These are phyloP conservation scores for Artemisiospiza belli DNA, from an alignment of 2,113 vertebrate genomes.

Conservation along the genomic window DNA sequence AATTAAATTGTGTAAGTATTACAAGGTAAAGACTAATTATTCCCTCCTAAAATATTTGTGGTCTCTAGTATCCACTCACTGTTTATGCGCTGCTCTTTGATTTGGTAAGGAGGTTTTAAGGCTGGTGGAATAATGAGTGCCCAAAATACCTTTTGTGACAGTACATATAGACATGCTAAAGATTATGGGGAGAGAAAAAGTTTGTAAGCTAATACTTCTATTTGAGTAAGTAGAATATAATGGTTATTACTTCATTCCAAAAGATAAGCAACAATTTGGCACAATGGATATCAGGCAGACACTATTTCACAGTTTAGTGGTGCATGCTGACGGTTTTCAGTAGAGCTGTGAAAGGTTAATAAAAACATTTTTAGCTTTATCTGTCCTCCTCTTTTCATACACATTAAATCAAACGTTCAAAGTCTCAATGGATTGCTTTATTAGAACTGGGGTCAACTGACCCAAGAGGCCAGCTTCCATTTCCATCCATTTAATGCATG, in stretches of 20 bases:
- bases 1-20: not conserved
- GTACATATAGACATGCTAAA: not conserved
- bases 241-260: slow-evolving; percentile 66
- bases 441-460: slow-evolving; percentile 69
- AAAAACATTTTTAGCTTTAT: slow-evolving; percentile 82
- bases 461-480: slow-evolving; percentile 69
- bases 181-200: slow-evolving; percentile 4
- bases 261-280: slow-evolving; percentile 59
- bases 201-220: slow-evolving; percentile 25
- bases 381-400: slow-evolving; percentile 66
- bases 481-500: slow-evolving; percentile 74
- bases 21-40: not conserved
- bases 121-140: not conserved
- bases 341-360: slow-evolving; percentile 82
- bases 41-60: not conserved
- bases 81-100: not conserved
- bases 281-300: slow-evolving; percentile 73
- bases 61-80: not conserved
- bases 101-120: not conserved
- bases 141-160: not conserved
- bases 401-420: slow-evolving; percentile 80
- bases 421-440: slow-evolving; percentile 76
- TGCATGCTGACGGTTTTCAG: slow-evolving; percentile 75
- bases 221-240: slow-evolving; percentile 43
- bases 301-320: slow-evolving; percentile 89